These are phyloP conservation scores for Tethea ocularis DNA, from an alignment of 2,888 invertebrate species.

Conservation along the genomic window DNA sequence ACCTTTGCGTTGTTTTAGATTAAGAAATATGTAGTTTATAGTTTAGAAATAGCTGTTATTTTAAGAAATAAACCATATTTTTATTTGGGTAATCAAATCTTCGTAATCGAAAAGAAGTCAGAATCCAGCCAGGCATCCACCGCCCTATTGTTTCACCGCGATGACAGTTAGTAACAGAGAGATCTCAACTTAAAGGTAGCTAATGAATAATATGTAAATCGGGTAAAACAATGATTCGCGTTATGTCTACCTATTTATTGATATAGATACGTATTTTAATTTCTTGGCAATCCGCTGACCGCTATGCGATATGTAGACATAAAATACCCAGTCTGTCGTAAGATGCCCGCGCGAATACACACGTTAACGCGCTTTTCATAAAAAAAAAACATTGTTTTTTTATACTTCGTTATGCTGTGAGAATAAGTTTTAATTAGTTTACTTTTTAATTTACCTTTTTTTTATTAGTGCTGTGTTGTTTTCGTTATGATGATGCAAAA, in stretches of 20 bases:
- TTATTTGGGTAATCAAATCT: too few species aligned
- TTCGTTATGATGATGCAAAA: neutral
- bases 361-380: neutral
- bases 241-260: neutral
- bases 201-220: neutral
- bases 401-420: neutral
- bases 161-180: too few species aligned
- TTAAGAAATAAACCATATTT: too few species aligned
- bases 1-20: neutral
- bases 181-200: too few species aligned
- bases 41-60: too few species aligned
- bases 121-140: too few species aligned
- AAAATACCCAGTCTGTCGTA: neutral
- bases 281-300: neutral
- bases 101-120: too few species aligned
- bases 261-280: neutral
- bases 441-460: neutral
- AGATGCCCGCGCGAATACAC: neutral
- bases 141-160: too few species aligned
- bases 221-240: neutral
- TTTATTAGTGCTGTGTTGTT: slow-evolving; percentile 1
- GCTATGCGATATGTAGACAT: neutral
- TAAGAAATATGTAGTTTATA: too few species aligned
- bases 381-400: neutral
- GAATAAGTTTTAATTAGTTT: neutral